These are phyloP conservation scores for Anolis sagrei DNA, from an alignment of 2,113 vertebrate species.

Conservation along the genomic window DNA sequence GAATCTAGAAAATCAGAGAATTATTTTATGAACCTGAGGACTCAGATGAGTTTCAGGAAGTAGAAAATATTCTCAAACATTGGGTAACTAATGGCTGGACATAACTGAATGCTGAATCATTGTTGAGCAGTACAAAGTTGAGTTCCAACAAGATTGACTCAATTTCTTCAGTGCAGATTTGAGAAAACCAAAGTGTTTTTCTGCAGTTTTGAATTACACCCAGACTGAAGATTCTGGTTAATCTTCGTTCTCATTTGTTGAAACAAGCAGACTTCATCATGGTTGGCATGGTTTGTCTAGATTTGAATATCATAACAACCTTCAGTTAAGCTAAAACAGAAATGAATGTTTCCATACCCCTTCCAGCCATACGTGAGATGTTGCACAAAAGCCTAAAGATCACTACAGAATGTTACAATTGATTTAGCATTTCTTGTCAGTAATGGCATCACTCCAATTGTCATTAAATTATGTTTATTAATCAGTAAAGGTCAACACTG, in stretches of 20 bases:
- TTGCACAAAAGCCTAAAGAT: background rate
- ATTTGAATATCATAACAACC: background rate
- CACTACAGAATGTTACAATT: background rate
- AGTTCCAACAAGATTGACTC: background rate
- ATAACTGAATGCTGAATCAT: background rate
- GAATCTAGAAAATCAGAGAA: background rate
- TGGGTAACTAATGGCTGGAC: background rate
- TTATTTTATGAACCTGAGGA: too few relatives aligned
- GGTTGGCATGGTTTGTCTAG: background rate
- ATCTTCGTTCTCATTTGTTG: background rate
- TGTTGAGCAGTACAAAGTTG: background rate
- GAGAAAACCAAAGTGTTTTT: background rate
- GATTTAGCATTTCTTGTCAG: background rate
- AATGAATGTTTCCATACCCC: background rate
- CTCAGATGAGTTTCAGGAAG: background rate
- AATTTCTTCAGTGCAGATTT: background rate
- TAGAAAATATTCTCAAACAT: background rate
- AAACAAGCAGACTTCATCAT: background rate
- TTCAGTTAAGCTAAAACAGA: background rate
- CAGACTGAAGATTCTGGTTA: background rate
- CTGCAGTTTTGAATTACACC: background rate
- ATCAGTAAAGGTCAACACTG: background rate
- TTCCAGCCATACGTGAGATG: background rate
- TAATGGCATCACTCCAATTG: background rate
- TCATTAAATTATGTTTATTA: background rate